These are phyloP conservation scores for Scopus umbretta DNA, from an alignment of 2,113 vertebrate genomes.

Conservation along the genomic window DNA sequence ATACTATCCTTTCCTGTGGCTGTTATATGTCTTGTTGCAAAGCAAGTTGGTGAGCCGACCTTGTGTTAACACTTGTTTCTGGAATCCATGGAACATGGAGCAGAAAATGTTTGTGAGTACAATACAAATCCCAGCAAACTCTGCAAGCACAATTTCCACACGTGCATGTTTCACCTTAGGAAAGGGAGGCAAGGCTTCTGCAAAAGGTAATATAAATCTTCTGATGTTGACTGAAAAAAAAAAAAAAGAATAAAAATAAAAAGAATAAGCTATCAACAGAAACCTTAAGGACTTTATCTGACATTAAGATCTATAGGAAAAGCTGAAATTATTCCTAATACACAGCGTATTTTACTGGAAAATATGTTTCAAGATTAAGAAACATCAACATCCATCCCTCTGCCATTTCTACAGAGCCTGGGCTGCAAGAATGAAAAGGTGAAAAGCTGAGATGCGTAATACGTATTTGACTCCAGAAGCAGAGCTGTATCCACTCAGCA, in stretches of 20 bases:
- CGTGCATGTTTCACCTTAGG: not conserved
- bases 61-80: not conserved
- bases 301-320: not conserved
- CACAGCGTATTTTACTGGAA: not conserved
- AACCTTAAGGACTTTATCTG: not conserved
- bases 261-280: not conserved
- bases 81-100: not conserved
- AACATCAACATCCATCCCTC: not conserved
- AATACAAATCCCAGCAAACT: not conserved
- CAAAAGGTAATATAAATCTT: not conserved
- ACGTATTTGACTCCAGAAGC: not conserved
- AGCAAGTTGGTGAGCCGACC: not conserved
- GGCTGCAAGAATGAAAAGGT: not conserved
- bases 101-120: not conserved
- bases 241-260: not conserved
- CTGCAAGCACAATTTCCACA: not conserved
- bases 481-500: not conserved
- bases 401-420: accelerated
- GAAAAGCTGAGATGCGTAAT: not conserved
- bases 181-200: not conserved
- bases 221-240: not conserved
- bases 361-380: not conserved
- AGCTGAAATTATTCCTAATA: not conserved
- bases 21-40: not conserved
- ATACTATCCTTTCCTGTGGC: not conserved